Percentiles rank a stretch among this genome's conserved stretches.
phyloP scores from a whole-genome alignment of 2,113 vertebrate species.

The Dicentrarchus labrax region DNA sequence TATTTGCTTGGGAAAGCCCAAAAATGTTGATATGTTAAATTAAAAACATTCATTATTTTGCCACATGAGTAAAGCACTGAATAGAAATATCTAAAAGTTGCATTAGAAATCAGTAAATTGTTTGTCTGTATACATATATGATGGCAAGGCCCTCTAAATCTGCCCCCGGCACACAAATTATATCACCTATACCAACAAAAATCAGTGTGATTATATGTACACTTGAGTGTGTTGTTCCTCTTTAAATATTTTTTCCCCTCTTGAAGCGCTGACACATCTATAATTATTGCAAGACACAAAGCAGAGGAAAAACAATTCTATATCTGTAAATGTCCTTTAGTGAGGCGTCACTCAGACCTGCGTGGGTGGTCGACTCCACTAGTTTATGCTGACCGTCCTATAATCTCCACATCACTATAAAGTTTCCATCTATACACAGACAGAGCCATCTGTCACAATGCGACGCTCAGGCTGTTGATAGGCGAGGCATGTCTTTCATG shows the following conservation, averaged over 20 bases:
- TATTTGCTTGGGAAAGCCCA: too few species aligned
- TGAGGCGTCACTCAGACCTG: constrained; percentile 16
- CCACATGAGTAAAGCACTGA: too few species aligned
- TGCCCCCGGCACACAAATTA: too few species aligned
- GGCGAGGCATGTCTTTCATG: constrained; percentile 6
- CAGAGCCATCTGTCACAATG: constrained; percentile 15
- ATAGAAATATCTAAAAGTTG: too few species aligned
- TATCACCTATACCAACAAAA: background rate
- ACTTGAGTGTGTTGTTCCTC: too few species aligned
- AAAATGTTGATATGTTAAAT: too few species aligned
- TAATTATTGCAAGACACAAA: constrained; percentile 4
- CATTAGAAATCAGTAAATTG: too few species aligned
- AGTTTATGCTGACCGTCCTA: constrained; percentile 15
- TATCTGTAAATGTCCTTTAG: background rate
- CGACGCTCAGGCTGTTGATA: constrained; percentile 7
- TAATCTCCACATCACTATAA: constrained; percentile 20
- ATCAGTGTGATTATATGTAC: background rate
- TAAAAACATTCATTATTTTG: too few species aligned
- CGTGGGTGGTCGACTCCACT: constrained; percentile 6
- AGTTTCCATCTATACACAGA: constrained; percentile 1
- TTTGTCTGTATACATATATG: too few species aligned
- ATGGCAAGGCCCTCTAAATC: too few species aligned
- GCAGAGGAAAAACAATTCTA: background rate
- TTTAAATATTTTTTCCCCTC: background rate
- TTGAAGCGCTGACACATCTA: background rate